Evolutionary conservation across 2,888 invertebrate species (phyloP).

Genomic region (Abrostola triplasia): DNA sequence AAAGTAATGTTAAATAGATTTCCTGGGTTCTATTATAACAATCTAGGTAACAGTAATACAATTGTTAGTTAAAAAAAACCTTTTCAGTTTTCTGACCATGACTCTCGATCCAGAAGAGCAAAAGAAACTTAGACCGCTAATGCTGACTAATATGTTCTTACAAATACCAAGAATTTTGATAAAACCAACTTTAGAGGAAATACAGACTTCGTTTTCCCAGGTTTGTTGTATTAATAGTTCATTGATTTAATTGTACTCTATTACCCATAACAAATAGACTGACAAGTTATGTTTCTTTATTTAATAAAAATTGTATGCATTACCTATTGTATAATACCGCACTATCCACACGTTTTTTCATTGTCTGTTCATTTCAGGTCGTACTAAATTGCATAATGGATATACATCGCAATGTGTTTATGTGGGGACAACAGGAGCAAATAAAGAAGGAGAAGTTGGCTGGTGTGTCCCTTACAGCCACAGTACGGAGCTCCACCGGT

Average conservation of each 20-base stretch:
- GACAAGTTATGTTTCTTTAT: background rate
- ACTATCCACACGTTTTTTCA: background rate
- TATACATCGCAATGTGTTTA: slow-evolving; percentile 91
- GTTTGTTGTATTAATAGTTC: slow-evolving; percentile 69
- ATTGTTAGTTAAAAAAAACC: slow-evolving; percentile 3
- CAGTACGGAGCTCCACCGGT: slow-evolving; percentile 65
- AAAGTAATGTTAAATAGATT: too few relatives aligned
- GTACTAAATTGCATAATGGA: slow-evolving; percentile 91
- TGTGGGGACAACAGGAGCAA: slow-evolving; percentile 93
- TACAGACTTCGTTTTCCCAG: slow-evolving; percentile 90
- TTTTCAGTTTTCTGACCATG: slow-evolving; percentile 83
- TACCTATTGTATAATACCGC: too few relatives aligned
- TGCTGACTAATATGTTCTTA: slow-evolving; percentile 89
- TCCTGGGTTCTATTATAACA: too few relatives aligned
- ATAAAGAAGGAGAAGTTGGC: slow-evolving; percentile 66
- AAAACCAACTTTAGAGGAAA: slow-evolving; percentile 91
- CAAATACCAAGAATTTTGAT: slow-evolving; percentile 90
- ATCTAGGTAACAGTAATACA: background rate
- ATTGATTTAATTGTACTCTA: too few relatives aligned
- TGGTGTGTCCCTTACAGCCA: slow-evolving; percentile 50
- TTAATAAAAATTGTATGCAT: too few relatives aligned
- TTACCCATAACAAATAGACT: too few relatives aligned
- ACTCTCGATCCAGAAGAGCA: slow-evolving; percentile 82
- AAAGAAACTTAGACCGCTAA: slow-evolving; percentile 86
- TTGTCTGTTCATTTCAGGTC: slow-evolving; percentile 64